These are phyloP conservation scores for Alloplasta piceator DNA, from an alignment of 2,888 invertebrate species.

Conservation along the genomic window DNA sequence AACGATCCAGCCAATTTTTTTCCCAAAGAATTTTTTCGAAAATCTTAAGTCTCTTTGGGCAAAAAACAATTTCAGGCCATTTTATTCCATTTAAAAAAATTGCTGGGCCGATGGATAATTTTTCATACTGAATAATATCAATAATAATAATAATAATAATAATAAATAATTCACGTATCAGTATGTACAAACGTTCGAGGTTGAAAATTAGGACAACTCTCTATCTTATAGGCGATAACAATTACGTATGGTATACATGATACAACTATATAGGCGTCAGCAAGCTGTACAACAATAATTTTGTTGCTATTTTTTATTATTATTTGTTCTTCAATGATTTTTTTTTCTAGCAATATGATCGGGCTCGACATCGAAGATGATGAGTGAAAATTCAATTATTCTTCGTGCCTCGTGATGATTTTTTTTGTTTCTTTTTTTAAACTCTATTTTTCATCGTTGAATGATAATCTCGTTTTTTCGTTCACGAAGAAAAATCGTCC, in stretches of 20 bases:
- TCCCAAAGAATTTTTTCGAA: too few species aligned
- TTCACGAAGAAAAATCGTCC: conserved; percentile 6
- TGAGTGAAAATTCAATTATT: conserved; percentile 12
- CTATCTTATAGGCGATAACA: conserved; percentile 58
- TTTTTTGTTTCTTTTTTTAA: not conserved
- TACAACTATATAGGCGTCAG: conserved; percentile 53
- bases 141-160: conserved; percentile 35
- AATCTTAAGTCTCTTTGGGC: too few species aligned
- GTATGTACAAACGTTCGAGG: conserved; percentile 60
- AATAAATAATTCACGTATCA: conserved; percentile 40
- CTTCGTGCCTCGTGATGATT: conserved; percentile 3
- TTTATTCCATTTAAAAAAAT: too few species aligned
- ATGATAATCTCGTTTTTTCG: conserved; percentile 3
- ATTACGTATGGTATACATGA: conserved; percentile 55
- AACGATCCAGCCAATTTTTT: too few species aligned
- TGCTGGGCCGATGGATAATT: too few species aligned
- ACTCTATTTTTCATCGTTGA: not conserved
- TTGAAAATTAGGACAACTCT: conserved; percentile 53
- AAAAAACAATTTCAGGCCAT: too few species aligned
- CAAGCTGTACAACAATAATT: conserved; percentile 63
- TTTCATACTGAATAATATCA: conserved; percentile 38
- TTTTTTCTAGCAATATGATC: conserved; percentile 25
- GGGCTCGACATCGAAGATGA: conserved; percentile 17
- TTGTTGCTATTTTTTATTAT: conserved; percentile 17
- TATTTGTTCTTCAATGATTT: conserved; percentile 26